Evolutionary conservation across 2,888 invertebrate species (phyloP).

Genomic region (Pachliopta kotzebuea): DNA sequence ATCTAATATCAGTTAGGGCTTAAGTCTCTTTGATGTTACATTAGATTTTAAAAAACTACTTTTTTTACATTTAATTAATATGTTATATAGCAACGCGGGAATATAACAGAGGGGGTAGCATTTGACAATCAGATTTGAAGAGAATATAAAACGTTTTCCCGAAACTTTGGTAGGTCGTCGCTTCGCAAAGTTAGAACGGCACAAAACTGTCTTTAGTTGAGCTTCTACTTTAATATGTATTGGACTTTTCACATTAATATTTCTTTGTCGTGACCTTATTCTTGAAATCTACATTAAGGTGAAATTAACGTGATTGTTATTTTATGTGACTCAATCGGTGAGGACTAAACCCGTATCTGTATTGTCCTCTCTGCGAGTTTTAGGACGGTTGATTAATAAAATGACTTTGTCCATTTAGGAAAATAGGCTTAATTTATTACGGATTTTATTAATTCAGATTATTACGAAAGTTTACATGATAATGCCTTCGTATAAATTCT

Average conservation of each 20-base stretch:
- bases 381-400: neutral
- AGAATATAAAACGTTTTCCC: conserved; percentile 42
- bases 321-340: neutral
- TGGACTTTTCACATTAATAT: conserved; percentile 23
- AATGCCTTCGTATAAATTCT: too few relatives aligned
- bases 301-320: neutral
- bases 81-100: conserved; percentile 10
- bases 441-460: too few relatives aligned
- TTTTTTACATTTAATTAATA: conserved; percentile 9
- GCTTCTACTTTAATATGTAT: conserved; percentile 31
- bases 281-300: neutral
- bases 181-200: conserved; percentile 56
- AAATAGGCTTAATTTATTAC: too few relatives aligned
- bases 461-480: too few relatives aligned
- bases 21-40: neutral
- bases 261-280: conserved; percentile 18
- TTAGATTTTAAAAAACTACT: neutral
- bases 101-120: conserved; percentile 15
- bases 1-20: neutral
- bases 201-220: conserved; percentile 51
- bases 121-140: conserved; percentile 24
- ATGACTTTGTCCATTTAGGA: neutral
- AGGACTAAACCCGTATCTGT: neutral
- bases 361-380: neutral
- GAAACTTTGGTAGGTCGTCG: conserved; percentile 55